These are phyloP conservation scores for Bombus confusus DNA, from an alignment of 1,140 invertebrate genomes.

Conservation along the genomic window DNA sequence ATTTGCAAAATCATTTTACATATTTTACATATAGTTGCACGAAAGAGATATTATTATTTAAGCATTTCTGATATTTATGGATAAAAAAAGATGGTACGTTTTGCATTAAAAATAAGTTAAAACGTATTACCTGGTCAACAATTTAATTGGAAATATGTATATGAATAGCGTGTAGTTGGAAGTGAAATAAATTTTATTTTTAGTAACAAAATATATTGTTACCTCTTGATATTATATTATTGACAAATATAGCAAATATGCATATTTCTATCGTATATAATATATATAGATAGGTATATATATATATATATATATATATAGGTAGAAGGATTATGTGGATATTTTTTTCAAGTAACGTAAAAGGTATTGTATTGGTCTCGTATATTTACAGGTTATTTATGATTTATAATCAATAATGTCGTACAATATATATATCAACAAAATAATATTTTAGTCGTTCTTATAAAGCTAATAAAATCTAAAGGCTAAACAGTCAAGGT, in stretches of 20 bases:
- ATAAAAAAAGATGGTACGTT: background rate
- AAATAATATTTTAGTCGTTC: conserved; percentile 74
- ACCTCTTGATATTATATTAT: background rate
- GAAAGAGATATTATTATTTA: background rate
- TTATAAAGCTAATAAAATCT: conserved; percentile 73
- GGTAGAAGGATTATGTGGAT: background rate
- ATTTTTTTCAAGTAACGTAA: conserved; percentile 10
- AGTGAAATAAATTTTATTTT: background rate
- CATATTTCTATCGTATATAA: background rate
- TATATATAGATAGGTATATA: too few species aligned
- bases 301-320: too few species aligned
- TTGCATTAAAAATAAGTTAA: background rate
- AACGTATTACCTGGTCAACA: background rate
- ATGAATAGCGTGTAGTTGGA: background rate
- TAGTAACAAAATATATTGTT: background rate
- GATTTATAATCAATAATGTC: conserved; percentile 72
- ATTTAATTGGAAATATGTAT: background rate
- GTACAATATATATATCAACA: conserved; percentile 74
- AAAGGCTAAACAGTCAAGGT: conserved; percentile 74
- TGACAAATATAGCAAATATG: background rate
- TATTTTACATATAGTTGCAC: background rate
- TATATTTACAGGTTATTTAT: conserved; percentile 74
- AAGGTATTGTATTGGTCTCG: conserved; percentile 54
- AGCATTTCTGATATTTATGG: background rate
- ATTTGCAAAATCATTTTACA: background rate